Percentiles rank a stretch among this genome's conserved stretches.
phyloP scores from a whole-genome alignment of 2,888 invertebrate species.

The Ophion ellenae region DNA sequence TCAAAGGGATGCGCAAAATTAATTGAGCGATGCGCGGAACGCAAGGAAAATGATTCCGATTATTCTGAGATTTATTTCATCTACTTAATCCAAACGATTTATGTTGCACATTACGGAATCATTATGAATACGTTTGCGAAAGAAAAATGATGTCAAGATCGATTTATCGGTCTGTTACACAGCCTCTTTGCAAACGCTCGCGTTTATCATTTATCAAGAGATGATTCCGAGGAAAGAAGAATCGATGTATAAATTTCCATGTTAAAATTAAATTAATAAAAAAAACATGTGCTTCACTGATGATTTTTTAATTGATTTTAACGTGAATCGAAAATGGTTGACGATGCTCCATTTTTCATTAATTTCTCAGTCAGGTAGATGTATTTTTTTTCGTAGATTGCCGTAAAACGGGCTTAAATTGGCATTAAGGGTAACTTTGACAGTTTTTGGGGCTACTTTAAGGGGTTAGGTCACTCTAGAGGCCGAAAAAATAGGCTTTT shows the following conservation, averaged over 20 bases:
- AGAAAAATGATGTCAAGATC: constrained; percentile 15
- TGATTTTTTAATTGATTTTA: constrained; percentile 1
- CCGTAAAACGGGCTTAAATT: no score
- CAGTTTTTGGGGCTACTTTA: no score
- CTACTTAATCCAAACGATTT: neutral
- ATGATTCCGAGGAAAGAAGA: neutral
- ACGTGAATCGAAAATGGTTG: neutral
- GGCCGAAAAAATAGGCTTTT: no score
- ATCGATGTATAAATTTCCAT: neutral
- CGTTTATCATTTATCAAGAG: constrained; percentile 5
- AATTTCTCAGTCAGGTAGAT: neutral
- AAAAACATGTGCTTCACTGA: neutral
- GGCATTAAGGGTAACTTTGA: no score
- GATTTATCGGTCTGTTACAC: constrained; percentile 1
- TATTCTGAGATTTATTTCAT: constrained; percentile 17
- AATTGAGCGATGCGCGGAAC: neutral
- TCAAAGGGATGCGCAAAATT: constrained; percentile 7
- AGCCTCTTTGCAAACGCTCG: neutral
- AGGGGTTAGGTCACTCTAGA: no score
- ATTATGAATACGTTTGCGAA: neutral
- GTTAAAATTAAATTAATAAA: no score
- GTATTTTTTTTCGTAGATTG: neutral
- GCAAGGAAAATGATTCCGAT: constrained; percentile 1
- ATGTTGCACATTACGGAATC: constrained; percentile 2
- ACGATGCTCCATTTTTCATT: constrained; percentile 6